These are phyloP conservation scores for Amphiduros pacificus DNA, from an alignment of 2,888 invertebrate species.

Conservation along the genomic window DNA sequence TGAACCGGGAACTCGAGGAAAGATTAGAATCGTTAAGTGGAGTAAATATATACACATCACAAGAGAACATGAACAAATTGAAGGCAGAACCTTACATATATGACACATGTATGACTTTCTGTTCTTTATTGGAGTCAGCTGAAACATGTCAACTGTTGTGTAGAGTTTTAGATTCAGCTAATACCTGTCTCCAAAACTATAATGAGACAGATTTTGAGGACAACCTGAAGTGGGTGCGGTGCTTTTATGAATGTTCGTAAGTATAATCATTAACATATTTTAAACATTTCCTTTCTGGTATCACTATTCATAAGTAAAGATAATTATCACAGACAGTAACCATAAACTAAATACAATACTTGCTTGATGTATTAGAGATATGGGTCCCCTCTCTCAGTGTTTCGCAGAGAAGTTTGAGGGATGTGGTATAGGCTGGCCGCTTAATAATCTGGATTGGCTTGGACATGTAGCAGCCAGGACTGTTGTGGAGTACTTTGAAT, in stretches of 20 bases:
- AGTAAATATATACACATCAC: no score
- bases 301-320: no score
- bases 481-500: not conserved
- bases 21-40: no score
- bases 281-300: no score
- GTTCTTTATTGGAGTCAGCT: no score
- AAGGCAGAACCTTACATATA: no score
- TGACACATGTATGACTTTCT: no score
- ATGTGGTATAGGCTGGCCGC: not conserved
- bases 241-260: not conserved
- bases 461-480: not conserved
- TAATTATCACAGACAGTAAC: no score
- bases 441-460: conserved; percentile 2
- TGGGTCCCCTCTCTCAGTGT: not conserved
- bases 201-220: not conserved
- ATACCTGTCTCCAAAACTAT: not conserved
- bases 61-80: no score
- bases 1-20: no score
- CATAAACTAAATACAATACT: no score
- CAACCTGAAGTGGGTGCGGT: not conserved
- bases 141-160: not conserved
- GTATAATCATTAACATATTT: no score
- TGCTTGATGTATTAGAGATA: conserved; percentile 1
- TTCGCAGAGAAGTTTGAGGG: conserved; percentile 3
- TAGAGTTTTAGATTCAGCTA: not conserved